Evolutionary conservation across 2,888 invertebrate genomes (phyloP).

Genomic region (Agrypnus murinus): DNA sequence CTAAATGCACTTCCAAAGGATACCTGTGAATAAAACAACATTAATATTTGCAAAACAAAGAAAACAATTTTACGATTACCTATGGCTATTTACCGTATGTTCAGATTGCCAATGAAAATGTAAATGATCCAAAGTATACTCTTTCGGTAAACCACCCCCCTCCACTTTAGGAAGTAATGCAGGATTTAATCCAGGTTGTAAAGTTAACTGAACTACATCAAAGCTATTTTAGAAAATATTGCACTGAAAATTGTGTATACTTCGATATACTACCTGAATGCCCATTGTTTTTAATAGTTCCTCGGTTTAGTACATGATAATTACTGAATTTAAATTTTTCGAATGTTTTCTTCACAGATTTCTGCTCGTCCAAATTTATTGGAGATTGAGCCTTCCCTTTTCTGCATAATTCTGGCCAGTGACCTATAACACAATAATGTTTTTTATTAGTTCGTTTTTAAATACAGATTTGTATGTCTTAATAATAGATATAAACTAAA

Average conservation of each 20-base stretch:
- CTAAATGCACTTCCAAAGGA: slow-evolving; percentile 79
- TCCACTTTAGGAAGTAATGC: slow-evolving; percentile 62
- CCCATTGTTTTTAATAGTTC: slow-evolving; percentile 78
- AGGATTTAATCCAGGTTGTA: slow-evolving; percentile 59
- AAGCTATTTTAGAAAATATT: not conserved
- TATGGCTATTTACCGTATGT: slow-evolving; percentile 80
- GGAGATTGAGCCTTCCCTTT: slow-evolving; percentile 83
- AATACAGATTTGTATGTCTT: too few species aligned
- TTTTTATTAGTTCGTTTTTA: not conserved
- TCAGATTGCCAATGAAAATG: slow-evolving; percentile 93
- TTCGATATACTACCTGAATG: slow-evolving; percentile 81
- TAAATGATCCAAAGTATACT: slow-evolving; percentile 81
- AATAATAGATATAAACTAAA: too few species aligned
- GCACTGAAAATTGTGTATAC: not conserved
- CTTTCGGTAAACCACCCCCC: slow-evolving; percentile 77
- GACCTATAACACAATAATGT: slow-evolving; percentile 55
- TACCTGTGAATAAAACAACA: slow-evolving; percentile 71
- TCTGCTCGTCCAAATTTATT: slow-evolving; percentile 79
- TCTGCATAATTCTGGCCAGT: slow-evolving; percentile 80
- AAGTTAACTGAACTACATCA: slow-evolving; percentile 64
- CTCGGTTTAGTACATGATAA: slow-evolving; percentile 74
- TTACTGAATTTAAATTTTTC: slow-evolving; percentile 74
- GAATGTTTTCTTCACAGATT: slow-evolving; percentile 72
- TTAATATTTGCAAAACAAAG: too few species aligned
- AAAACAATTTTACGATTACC: slow-evolving; percentile 58